Evolutionary conservation across 2,113 vertebrate species (phyloP).

Genomic region (Ariopsis seemanni): DNA sequence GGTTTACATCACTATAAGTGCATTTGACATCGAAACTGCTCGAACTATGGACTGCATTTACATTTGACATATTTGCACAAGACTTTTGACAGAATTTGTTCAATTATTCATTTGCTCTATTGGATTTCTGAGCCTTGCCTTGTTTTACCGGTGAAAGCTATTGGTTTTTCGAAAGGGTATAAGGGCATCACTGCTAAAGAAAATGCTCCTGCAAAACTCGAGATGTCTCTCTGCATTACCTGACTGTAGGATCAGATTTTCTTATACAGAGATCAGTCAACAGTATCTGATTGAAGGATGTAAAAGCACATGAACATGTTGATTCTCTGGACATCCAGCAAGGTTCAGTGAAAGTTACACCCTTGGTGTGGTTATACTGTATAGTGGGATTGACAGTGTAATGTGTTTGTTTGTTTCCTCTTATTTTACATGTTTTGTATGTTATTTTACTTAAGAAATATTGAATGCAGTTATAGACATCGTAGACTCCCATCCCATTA

Average conservation of each 20-base stretch:
- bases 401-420: constrained; percentile 49
- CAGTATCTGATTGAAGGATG: neutral
- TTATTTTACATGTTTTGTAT: constrained; percentile 35
- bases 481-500: neutral
- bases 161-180: constrained; percentile 15
- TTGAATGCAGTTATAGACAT: constrained; percentile 55
- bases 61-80: constrained; percentile 50
- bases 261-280: neutral
- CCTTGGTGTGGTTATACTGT: neutral
- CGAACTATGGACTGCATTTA: constrained; percentile 52
- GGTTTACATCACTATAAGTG: constrained; percentile 53
- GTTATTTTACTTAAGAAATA: constrained; percentile 59
- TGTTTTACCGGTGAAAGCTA: constrained; percentile 16
- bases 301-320: neutral
- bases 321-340: neutral
- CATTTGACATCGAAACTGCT: constrained; percentile 47
- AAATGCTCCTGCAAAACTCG: constrained; percentile 10
- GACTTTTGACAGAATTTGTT: constrained; percentile 45
- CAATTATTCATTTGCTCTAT: constrained; percentile 54
- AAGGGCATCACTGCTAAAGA: constrained; percentile 17
- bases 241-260: constrained; percentile 11
- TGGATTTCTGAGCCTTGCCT: constrained; percentile 43
- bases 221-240: neutral
- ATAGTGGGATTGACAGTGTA: neutral
- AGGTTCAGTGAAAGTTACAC: neutral